phyloP scores from a whole-genome alignment of 2,888 invertebrate species.

The Cenopis cana region DNA sequence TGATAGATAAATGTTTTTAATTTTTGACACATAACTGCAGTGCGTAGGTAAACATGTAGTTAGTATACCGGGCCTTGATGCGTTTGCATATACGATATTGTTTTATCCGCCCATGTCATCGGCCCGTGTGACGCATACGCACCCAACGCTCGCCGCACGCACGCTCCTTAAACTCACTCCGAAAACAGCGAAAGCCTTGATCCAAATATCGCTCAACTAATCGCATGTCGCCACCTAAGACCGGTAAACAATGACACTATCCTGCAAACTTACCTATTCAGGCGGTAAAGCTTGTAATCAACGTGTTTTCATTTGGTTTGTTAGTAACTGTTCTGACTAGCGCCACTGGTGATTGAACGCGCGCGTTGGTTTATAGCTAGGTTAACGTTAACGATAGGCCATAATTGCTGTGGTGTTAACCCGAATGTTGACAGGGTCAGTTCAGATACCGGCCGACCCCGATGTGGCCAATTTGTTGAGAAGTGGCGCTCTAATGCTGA shows the following conservation, averaged over 20 bases:
- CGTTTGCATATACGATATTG: background rate
- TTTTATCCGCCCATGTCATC: constrained; percentile 13
- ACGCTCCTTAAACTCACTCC: constrained; percentile 36
- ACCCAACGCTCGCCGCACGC: constrained; percentile 30
- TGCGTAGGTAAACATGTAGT: background rate
- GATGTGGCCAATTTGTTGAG: constrained; percentile 13
- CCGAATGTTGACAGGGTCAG: constrained; percentile 22
- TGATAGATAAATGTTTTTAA: background rate
- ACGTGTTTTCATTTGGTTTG: background rate
- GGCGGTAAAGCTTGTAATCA: background rate
- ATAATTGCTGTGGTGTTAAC: constrained; percentile 38
- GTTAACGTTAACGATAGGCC: constrained; percentile 38
- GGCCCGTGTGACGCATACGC: constrained; percentile 30
- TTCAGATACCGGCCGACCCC: constrained; percentile 15
- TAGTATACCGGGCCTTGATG: constrained; percentile 4
- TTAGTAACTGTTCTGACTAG: background rate
- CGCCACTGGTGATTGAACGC: constrained; percentile 2
- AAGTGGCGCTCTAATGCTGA: constrained; percentile 19
- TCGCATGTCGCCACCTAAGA: constrained; percentile 11
- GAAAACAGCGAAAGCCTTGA: constrained; percentile 37
- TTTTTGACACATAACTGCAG: background rate
- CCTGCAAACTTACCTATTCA: constrained; percentile 4
- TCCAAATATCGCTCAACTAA: constrained; percentile 29
- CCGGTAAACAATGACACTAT: constrained; percentile 32
- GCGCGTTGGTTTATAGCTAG: constrained; percentile 2